Percentiles rank a stretch among this genome's conserved stretches.
These are phyloP conservation scores for Catostomus latipinnis DNA, from an alignment of 2,797 vertebrate species.

Conservation along the genomic window DNA sequence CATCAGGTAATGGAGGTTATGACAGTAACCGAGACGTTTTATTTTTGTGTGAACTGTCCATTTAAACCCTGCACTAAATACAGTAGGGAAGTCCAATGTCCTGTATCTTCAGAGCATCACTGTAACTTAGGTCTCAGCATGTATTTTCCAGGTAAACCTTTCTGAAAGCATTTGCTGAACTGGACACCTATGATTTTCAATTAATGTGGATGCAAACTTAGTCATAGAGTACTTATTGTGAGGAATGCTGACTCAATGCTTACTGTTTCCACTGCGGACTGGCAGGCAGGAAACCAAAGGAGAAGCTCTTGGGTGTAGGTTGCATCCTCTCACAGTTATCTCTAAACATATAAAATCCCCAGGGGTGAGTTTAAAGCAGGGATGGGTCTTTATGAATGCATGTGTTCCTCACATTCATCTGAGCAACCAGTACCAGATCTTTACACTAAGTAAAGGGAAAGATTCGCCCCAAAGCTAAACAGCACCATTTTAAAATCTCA, in stretches of 20 bases:
- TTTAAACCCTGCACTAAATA: no score
- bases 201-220: slow-evolving; percentile 12
- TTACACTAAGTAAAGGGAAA: not conserved
- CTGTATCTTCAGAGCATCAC: no score
- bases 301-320: slow-evolving; percentile 66
- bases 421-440: not conserved
- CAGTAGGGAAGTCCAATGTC: no score
- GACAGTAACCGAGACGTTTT: no score
- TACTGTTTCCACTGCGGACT: slow-evolving; percentile 74
- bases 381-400: slow-evolving; percentile 13
- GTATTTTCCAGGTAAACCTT: slow-evolving; percentile 2
- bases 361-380: slow-evolving; percentile 46
- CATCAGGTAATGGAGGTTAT: no score
- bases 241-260: slow-evolving; percentile 76
- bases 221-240: slow-evolving; percentile 50
- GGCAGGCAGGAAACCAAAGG: slow-evolving; percentile 71
- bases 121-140: not conserved
- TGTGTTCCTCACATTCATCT: not conserved
- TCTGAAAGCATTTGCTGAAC: not conserved
- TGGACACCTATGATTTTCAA: slow-evolving; percentile 15
- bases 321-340: slow-evolving; percentile 70
- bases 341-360: slow-evolving; percentile 60
- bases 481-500: not conserved
- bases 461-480: not conserved
- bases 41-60: no score